A percentile compares a stretch with the other conserved stretches of the same genome.
Evolutionary conservation across 2,113 vertebrate species (phyloP).

Genomic region (Micronycteris hirsuta): DNA sequence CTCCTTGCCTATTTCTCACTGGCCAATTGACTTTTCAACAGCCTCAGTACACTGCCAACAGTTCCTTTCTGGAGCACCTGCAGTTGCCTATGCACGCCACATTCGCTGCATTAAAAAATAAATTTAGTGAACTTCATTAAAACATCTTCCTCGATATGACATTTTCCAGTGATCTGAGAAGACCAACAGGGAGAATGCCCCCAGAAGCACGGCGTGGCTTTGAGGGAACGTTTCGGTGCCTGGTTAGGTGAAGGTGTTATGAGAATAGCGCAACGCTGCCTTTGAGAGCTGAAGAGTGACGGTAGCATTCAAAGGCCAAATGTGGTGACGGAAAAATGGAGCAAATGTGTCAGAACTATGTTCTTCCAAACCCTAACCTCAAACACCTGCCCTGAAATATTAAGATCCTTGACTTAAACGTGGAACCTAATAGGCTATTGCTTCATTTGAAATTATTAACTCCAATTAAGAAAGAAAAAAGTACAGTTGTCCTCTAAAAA

Average conservation of each 20-base stretch:
- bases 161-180: neutral
- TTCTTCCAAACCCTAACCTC: neutral
- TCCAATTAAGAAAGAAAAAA: slow-evolving; percentile 58
- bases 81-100: neutral
- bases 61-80: neutral
- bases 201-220: neutral
- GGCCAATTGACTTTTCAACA: neutral
- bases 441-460: slow-evolving; percentile 42
- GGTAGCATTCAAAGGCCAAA: neutral
- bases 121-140: neutral
- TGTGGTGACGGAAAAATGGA: neutral
- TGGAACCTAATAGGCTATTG: neutral
- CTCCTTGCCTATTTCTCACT: neutral
- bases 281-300: neutral
- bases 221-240: neutral
- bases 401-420: slow-evolving; percentile 17
- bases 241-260: neutral
- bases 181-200: neutral
- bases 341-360: neutral
- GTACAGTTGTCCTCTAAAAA: slow-evolving; percentile 34
- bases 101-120: neutral
- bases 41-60: neutral
- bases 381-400: slow-evolving; percentile 16
- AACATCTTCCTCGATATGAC: neutral
- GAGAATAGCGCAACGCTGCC: neutral